Conservation (phyloP, 2,797 vertebrate species). For the Characodon lateralis region DNA sequence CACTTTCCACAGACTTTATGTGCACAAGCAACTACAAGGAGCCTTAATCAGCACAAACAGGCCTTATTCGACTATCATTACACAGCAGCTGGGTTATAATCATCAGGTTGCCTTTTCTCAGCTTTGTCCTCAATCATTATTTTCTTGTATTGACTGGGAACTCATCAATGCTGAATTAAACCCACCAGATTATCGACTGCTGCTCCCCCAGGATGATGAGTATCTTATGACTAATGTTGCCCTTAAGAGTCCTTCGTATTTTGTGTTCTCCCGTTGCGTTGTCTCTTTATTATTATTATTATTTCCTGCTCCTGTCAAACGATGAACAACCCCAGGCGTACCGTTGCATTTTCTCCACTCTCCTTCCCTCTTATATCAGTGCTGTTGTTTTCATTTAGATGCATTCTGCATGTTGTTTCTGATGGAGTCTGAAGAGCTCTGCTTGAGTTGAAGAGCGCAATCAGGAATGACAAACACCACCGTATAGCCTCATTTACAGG, state of each 20-base stretch:
- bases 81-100: constrained; percentile 47
- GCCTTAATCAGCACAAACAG: constrained; percentile 55
- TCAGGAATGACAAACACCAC: constrained; percentile 57
- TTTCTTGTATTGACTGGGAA: constrained; percentile 47
- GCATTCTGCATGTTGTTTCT: constrained; percentile 37
- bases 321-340: constrained; percentile 5
- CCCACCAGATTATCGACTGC: constrained; percentile 50
- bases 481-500: constrained; percentile 22
- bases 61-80: constrained; percentile 61
- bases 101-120: constrained; percentile 39
- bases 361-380: constrained; percentile 11
- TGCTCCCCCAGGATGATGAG: constrained; percentile 28
- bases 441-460: constrained; percentile 50
- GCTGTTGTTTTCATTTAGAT: constrained; percentile 50
- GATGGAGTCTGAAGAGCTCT: constrained; percentile 21
- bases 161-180: constrained; percentile 51
- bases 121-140: constrained; percentile 43
- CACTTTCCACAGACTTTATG: neutral
- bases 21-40: constrained; percentile 18
- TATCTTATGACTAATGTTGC: constrained; percentile 40
- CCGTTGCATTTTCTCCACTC: constrained; percentile 5
- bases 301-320: neutral
- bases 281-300: constrained; percentile 14
- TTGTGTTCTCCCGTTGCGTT: neutral
- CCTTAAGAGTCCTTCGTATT: constrained; percentile 16